Evolutionary conservation across 2,888 invertebrate species (phyloP).

Genomic region (Formica aserva): DNA sequence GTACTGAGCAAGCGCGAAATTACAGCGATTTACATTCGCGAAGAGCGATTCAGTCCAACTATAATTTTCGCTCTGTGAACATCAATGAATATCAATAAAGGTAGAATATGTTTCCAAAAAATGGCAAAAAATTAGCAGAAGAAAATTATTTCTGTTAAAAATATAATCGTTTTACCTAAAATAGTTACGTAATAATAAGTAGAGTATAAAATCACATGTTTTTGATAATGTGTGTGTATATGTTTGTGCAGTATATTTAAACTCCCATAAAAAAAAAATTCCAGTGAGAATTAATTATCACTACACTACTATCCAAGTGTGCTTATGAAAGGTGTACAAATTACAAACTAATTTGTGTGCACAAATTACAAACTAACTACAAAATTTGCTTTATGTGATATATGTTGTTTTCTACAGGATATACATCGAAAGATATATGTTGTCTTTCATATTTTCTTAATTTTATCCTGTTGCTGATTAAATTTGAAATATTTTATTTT

Average conservation of each 20-base stretch:
- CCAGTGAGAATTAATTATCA: too few species aligned
- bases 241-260: background rate
- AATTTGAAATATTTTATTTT: background rate
- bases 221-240: too few species aligned
- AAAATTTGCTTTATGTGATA: background rate
- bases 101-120: conserved; percentile 3
- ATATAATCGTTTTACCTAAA: background rate
- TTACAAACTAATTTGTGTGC: too few species aligned
- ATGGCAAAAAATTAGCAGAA: background rate
- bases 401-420: too few species aligned
- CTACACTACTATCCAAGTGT: too few species aligned
- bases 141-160: background rate
- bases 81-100: conserved; percentile 30
- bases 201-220: background rate
- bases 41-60: conserved; percentile 6
- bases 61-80: conserved; percentile 22
- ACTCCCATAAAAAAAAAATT: background rate
- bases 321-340: too few species aligned
- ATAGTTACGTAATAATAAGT: background rate
- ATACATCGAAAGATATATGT: background rate
- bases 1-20: conserved; percentile 33
- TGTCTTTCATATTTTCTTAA: background rate
- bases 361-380: background rate
- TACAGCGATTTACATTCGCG: background rate
- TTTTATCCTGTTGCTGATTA: background rate